These are phyloP conservation scores for Drosophila obscura DNA, from an alignment of 1,140 invertebrate genomes.

Conservation along the genomic window DNA sequence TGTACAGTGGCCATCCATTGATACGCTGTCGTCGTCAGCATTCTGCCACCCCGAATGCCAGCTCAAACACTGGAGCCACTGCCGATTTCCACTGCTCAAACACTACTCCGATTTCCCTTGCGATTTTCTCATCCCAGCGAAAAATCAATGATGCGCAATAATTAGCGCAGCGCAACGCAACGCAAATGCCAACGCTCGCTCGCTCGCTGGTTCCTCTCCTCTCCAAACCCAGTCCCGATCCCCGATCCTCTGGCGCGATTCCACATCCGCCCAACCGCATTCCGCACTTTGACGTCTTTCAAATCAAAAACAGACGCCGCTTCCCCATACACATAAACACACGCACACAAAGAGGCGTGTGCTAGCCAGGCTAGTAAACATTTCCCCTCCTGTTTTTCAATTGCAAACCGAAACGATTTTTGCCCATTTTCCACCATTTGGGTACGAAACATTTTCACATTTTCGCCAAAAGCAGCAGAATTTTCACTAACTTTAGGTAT, in stretches of 20 bases:
- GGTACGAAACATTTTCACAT: slow-evolving; percentile 19
- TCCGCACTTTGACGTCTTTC: slow-evolving; percentile 49
- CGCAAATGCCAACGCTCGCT: background rate
- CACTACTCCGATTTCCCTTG: too few species aligned
- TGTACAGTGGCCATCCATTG: slow-evolving; percentile 63
- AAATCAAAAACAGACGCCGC: slow-evolving; percentile 53
- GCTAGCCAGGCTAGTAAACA: background rate
- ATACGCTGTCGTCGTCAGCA: slow-evolving; percentile 24
- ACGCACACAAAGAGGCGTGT: too few species aligned
- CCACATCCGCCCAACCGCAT: background rate
- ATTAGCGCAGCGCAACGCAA: slow-evolving; percentile 58
- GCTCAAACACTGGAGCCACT: too few species aligned
- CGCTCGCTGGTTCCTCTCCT: slow-evolving; percentile 21
- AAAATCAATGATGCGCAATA: slow-evolving; percentile 75
- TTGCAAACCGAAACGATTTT: slow-evolving; percentile 38
- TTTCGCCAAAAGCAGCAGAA: slow-evolving; percentile 16
- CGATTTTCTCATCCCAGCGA: slow-evolving; percentile 5
- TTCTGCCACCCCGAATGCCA: background rate
- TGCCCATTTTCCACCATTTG: slow-evolving; percentile 14
- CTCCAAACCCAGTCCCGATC: slow-evolving; percentile 4
- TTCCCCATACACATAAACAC: background rate
- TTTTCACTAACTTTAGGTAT: background rate
- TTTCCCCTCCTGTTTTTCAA: slow-evolving; percentile 7
- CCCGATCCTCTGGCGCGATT: background rate
- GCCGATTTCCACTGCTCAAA: too few species aligned